phyloP scores from a whole-genome alignment of 2,888 invertebrate species.

The Stenichneumon culpator region DNA sequence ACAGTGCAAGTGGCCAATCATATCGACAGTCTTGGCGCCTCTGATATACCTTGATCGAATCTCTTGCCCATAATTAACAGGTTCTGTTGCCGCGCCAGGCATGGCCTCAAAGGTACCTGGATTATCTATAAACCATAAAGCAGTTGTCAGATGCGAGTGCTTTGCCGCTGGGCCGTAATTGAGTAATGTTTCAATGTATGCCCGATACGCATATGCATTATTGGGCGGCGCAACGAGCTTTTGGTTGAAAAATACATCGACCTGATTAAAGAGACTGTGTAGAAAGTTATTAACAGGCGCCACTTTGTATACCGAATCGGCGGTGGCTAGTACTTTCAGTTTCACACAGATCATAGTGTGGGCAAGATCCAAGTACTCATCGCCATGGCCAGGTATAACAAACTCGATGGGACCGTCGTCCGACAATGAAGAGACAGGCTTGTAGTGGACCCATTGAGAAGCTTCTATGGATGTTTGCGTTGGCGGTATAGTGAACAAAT shows the following conservation, averaged over 20 bases:
- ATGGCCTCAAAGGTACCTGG: constrained; percentile 45
- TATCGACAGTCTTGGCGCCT: no score
- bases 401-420: no score
- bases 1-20: no score
- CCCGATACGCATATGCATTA: constrained; percentile 69
- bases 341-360: constrained; percentile 65
- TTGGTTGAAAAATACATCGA: constrained; percentile 73
- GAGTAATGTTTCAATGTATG: constrained; percentile 69
- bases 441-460: no score
- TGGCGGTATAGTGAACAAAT: no score
- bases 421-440: no score
- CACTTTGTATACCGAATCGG: constrained; percentile 7
- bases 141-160: constrained; percentile 65
- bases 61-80: constrained; percentile 10
- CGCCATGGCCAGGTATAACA: no score
- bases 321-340: not conserved
- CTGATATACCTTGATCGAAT: no score
- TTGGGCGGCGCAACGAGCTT: constrained; percentile 69
- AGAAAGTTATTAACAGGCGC: constrained; percentile 69
- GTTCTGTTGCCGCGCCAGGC: not conserved
- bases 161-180: constrained; percentile 69
- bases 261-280: constrained; percentile 59
- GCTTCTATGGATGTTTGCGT: no score
- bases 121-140: constrained; percentile 40
- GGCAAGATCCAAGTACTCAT: constrained; percentile 72